Percentiles rank a stretch among this genome's conserved stretches.
phyloP scores from a whole-genome alignment of 2,113 vertebrate species.

The Nansenia antarctica region DNA sequence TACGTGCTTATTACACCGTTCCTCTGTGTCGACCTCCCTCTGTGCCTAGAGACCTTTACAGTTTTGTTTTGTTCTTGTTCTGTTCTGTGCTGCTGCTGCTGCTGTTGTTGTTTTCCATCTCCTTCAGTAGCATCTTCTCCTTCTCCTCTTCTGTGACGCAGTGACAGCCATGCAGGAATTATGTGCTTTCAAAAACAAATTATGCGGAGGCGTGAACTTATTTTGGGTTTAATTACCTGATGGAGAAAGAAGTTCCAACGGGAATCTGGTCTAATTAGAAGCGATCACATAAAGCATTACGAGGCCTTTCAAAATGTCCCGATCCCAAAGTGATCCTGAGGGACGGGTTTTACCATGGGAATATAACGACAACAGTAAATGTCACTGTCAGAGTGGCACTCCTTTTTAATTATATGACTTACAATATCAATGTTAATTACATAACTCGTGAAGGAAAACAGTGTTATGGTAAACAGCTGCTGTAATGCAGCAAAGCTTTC shows the following conservation, averaged over 20 bases:
- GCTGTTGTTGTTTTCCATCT: not conserved
- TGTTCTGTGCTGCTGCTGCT: too few relatives aligned
- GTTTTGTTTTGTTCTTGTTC: not conserved
- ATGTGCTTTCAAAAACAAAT: conserved; percentile 35
- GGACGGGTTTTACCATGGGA: not conserved
- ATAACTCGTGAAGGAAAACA: not conserved
- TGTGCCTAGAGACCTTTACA: too few relatives aligned
- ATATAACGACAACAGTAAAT: not conserved
- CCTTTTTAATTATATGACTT: not conserved
- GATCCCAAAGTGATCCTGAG: conserved; percentile 10
- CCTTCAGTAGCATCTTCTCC: not conserved
- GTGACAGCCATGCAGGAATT: conserved; percentile 18
- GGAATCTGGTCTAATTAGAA: conserved; percentile 13
- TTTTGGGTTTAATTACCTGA: conserved; percentile 29
- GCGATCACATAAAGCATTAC: conserved; percentile 15
- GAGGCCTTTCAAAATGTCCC: conserved; percentile 16
- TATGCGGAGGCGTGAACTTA: conserved; percentile 21
- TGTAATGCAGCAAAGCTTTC: too few relatives aligned
- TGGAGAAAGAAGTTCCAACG: conserved; percentile 26
- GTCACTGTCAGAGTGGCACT: not conserved
- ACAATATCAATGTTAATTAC: too few relatives aligned
- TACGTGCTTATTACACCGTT: too few relatives aligned
- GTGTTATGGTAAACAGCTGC: not conserved
- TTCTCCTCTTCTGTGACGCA: not conserved
- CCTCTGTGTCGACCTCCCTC: too few relatives aligned